Base-by-base conservation (phyloP, 2,888 invertebrate genomes). In the Aporophyla nigra region DNA sequence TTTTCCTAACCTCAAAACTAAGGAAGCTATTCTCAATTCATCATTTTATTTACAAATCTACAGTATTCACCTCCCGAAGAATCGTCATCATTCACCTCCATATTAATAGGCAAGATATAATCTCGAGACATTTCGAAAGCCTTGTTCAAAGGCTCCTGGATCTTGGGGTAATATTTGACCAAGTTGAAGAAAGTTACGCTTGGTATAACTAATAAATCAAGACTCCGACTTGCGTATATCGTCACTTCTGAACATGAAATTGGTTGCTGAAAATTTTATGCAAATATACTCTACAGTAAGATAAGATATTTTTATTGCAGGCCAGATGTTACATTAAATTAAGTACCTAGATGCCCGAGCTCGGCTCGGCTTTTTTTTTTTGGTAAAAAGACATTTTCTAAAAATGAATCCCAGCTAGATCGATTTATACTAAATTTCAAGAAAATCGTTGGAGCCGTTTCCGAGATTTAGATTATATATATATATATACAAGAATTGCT, bases 161-260 rank as follows among this genome's bases (percentile, higher is more conserved):
- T 93, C 88, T 96, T 96, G 0, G 96, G 95, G 74, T 96, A 96
- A 81, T 94, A 96, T 86, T 95, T 96, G 46, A 96, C 89, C 56
- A 96, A 87, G 82, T 93, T 96, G 88, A 96, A 95, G 84, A 96
- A 96, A 0, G 94, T 95, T 78, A 94, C 94, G 40, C 95, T 94
- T 0, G 96, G 93, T 82, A 96, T 93, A 12, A 94, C 94, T 19
- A 96, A 87, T 65, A 96, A 86, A 81, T 96, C 96, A 53, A 96
- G 88, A 78, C 94, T 96, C n/a, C 96, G 91, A 76, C 96, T 96
- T 0, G 96, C 96, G 85, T 91, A 96, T 78, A 96, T 94, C 24
- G 96, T 90, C 27, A 96, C 96, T 76, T 94, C 93, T 0, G 96
- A 96, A 81, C 94, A 93, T 4, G 96, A 93, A 80, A 94, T 89